Conservation (phyloP, 1,140 invertebrate genomes). For the Matsumurasca onukii region DNA sequence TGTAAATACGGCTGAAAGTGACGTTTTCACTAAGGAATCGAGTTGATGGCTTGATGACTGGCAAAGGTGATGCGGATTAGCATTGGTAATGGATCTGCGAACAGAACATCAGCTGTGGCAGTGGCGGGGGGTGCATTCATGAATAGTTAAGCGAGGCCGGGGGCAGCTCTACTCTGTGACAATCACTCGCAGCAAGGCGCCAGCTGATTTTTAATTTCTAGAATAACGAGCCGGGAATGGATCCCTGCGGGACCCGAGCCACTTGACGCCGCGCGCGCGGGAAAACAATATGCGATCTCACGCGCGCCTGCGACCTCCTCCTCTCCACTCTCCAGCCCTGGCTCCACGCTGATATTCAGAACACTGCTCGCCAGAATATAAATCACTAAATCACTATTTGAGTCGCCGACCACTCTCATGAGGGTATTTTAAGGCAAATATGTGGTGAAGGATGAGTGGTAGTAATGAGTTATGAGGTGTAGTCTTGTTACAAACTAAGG, state of each 20-base stretch:
- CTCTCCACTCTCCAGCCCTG: no score
- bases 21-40: not conserved
- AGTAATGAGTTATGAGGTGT: no score
- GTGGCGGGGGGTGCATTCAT: not conserved
- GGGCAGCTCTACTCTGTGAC: not conserved
- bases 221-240: not conserved
- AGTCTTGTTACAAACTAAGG: no score
- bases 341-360: no score
- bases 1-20: not conserved
- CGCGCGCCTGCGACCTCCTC: no score
- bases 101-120: no score
- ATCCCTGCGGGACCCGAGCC: not conserved
- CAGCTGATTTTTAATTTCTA: not conserved
- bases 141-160: not conserved
- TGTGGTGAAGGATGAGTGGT: no score
- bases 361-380: no score
- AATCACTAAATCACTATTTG: no score
- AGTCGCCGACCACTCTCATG: no score
- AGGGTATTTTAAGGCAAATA: no score
- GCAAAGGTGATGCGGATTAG: not conserved
- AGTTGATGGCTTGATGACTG: not conserved
- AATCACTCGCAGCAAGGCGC: not conserved
- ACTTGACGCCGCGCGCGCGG: not conserved
- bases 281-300: not conserved
- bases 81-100: not conserved